Evolutionary conservation across 2,113 vertebrate genomes (phyloP), one percentile per base, ranked within the genome.

Genomic region (Archocentrus centrarchus): DNA sequence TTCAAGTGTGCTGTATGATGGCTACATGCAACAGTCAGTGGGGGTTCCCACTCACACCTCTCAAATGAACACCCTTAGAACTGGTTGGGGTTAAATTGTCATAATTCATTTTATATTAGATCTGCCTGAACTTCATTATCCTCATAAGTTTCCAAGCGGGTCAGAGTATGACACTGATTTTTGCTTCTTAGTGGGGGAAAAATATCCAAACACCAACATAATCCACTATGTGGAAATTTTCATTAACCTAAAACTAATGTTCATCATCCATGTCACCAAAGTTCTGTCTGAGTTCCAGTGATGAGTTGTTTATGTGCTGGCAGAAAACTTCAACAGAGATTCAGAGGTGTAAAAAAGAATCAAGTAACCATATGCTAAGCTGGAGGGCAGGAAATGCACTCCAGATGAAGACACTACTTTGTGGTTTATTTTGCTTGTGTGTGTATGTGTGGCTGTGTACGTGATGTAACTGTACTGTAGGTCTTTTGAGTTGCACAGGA

Each of bases 141-240:
- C 64, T 75, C 59, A 66, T 87, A 50, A 80, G 61, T 86, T 84
- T 88, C 39, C 86, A 76, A 60, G 7, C 80, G 32, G 68, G 47
- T 84, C 83, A 59, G 76, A 59, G 68, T 82, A 37, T 83, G 76
- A 81, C 80, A 73, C 80, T 50, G 35, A 85, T 78, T 82, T 81
- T 79, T 50, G 76, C 30, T 81, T 75, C 27, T 55, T 3, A 11
- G 68, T 35, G 27, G 55, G 47, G 53, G 32, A 32, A 73, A 70
- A 70, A 53, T 53, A 70, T 73, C 68, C 27, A 73, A 55, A 35
- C 47, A 73, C 27, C 47, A 35, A 55, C 68, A 18, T 53, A 73
- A 55, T n/a, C 47, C 27, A 55, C 47, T 47, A 73, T 73, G 41
- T 55, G 24, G 47, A 73, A 18, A 55, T 55, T 53, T 73, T 73